These are phyloP conservation scores for Marronus borbonicus DNA, from an alignment of 2,888 invertebrate genomes.

Conservation along the genomic window DNA sequence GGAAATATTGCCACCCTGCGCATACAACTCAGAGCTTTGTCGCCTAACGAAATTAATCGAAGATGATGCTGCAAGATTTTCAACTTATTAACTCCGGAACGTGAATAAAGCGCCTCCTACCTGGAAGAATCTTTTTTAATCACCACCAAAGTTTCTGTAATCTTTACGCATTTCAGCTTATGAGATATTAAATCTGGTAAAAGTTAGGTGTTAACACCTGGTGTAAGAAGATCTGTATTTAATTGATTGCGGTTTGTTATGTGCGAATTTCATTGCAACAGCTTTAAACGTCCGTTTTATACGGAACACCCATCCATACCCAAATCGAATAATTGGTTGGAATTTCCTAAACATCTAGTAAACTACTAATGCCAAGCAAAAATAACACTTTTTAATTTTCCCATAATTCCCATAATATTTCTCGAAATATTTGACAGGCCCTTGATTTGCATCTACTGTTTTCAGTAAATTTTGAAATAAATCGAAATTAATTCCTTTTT, in stretches of 20 bases:
- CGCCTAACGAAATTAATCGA: conserved; percentile 19
- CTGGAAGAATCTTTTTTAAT: conserved; percentile 9
- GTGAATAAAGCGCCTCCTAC: not conserved
- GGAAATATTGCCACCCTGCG: conserved; percentile 13
- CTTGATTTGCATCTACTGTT: too few species aligned
- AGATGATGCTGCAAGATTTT: conserved; percentile 34
- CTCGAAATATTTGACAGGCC: too few species aligned
- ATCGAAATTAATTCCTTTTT: too few species aligned
- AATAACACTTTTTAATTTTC: too few species aligned
- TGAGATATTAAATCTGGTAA: not conserved
- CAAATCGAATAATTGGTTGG: too few species aligned
- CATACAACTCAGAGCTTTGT: conserved; percentile 36
- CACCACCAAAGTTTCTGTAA: conserved; percentile 10
- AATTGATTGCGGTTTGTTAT: not conserved
- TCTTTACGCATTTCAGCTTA: conserved; percentile 23
- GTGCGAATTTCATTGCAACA: not conserved
- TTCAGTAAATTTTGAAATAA: too few species aligned
- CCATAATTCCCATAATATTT: too few species aligned
- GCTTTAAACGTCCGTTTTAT: too few species aligned
- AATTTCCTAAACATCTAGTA: too few species aligned
- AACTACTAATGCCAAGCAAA: too few species aligned
- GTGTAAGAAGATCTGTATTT: not conserved
- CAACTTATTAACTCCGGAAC: conserved; percentile 39
- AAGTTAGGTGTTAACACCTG: not conserved
- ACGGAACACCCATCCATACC: too few species aligned